Base-by-base conservation (phyloP, 2,113 vertebrate species). In the Trinectes maculatus region DNA sequence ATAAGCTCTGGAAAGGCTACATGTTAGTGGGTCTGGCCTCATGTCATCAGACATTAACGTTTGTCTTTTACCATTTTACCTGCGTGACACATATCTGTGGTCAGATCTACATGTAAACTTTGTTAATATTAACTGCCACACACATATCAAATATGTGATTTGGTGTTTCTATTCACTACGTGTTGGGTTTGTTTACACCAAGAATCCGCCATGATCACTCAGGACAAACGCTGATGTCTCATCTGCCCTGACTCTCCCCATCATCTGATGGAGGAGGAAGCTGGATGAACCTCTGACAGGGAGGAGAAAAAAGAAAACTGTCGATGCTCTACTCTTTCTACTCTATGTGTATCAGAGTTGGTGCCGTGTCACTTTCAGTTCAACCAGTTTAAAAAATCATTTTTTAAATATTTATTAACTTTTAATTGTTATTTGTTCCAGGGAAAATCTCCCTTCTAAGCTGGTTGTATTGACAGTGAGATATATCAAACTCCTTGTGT, bases 191-290 rank as follows among this genome's bases (percentile, higher is more conserved):
- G 54, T 26, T 48, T 37, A 36, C 15, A 65, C 11, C 5, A 11
- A 56, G 2, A 33, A 28, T 66, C 13, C 4, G 60, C 1, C 42
- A 31, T 40, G 15, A 51, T 47, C 9, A 31, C n/a, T 13, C 3
- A 48, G 1, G 61, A 55, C 5, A 46, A 86, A 79, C 67, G 56
- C 62, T 66, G 55, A 72, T 26, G 26, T 24, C 48, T 53, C 5
- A 2, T 64, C 44, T 57, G n/a, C 21, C 62, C 25, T 53, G n/a
- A 16, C 3, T 6, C 9, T 66, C 21, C 46, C 47, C 60, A 6
- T 57, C 6, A 34, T 21, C 1, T 74, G 55, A 24, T 18, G 15
- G 22, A 67, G 29, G 60, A 59, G 51, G 21, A 59, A 61, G 48
- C 22, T 72, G 11, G 8, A 12, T 59, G n/a, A 61, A 31, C 18